These are phyloP conservation scores for Poecile atricapillus DNA, from an alignment of 2,113 vertebrate genomes.

Conservation along the genomic window DNA sequence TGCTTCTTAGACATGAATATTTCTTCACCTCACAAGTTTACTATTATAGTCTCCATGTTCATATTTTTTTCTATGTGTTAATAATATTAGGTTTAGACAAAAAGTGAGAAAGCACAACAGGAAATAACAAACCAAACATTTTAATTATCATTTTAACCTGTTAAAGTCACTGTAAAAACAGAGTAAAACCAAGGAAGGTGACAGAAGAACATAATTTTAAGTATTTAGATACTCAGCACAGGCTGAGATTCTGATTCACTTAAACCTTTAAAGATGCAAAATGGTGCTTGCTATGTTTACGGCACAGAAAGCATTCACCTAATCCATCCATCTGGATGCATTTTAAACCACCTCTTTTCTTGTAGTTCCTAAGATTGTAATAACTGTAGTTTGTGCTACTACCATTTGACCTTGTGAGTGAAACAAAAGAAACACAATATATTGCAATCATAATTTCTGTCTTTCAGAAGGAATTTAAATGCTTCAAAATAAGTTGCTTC, in stretches of 20 bases:
- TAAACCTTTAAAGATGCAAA: neutral
- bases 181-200: neutral
- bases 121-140: neutral
- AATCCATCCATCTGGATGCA: neutral
- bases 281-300: neutral
- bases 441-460: neutral
- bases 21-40: neutral
- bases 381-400: neutral
- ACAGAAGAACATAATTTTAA: neutral
- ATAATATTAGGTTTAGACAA: neutral
- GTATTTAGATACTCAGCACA: neutral
- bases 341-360: neutral
- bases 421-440: neutral
- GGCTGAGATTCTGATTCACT: neutral
- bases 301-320: neutral
- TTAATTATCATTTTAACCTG: neutral
- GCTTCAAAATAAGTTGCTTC: neutral
- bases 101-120: neutral
- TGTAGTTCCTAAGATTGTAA: neutral
- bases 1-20: neutral
- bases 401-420: neutral
- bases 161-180: neutral
- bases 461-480: neutral
- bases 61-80: neutral
- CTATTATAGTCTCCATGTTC: neutral